Conservation (phyloP, 2,797 vertebrate genomes). For the Loriculus beryllinus region DNA sequence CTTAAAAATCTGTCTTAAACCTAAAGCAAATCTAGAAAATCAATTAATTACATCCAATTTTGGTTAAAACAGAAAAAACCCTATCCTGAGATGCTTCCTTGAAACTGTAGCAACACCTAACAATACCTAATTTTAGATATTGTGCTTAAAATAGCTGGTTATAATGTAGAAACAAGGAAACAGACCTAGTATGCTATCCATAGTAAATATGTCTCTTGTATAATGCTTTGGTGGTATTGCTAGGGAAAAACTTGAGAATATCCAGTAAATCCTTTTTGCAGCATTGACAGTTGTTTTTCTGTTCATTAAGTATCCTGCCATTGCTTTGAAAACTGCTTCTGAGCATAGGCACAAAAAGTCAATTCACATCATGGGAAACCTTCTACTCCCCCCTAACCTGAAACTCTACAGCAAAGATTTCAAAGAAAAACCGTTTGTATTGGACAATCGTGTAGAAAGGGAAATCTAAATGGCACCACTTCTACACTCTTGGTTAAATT, state of each 20-base stretch:
- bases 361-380: neutral
- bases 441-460: neutral
- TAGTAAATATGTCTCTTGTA: neutral
- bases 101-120: neutral
- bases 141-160: neutral
- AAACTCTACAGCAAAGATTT: neutral
- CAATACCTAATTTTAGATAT: neutral
- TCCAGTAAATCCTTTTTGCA: neutral
- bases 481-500: neutral
- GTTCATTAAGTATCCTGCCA: neutral
- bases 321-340: neutral
- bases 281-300: neutral
- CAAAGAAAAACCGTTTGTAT: neutral
- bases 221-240: neutral
- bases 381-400: neutral
- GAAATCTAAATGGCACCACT: fast-evolving
- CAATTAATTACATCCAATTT: neutral
- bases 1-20: neutral
- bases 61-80: neutral
- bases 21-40: neutral
- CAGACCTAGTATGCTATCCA: neutral
- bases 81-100: neutral
- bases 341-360: neutral
- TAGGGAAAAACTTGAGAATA: neutral
- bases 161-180: neutral